phyloP scores from a whole-genome alignment of 1,140 invertebrate species.

The Dinoponera quadriceps region DNA sequence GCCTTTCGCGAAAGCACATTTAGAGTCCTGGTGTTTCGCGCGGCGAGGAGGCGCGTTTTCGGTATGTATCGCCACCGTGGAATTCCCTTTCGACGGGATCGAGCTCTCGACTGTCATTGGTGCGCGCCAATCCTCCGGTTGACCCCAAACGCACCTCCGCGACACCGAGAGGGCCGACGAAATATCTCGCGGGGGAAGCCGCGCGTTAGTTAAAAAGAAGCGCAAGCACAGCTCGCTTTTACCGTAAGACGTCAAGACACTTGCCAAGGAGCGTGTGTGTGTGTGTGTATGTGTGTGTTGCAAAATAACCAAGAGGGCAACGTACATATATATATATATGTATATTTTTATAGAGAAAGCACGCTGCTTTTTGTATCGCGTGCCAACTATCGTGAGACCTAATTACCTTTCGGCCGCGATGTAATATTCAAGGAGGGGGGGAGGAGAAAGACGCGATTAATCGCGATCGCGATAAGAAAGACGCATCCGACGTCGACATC shows the following conservation, averaged over 20 bases:
- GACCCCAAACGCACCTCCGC: background rate
- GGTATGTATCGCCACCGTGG: no score
- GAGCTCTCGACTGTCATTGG: no score
- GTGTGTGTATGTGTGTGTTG: conserved; percentile 34
- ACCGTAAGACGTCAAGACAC: conserved; percentile 64
- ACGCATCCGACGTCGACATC: background rate
- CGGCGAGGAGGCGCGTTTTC: no score
- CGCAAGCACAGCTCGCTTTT: conserved; percentile 56
- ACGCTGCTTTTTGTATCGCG: conserved; percentile 41
- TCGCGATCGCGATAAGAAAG: conserved; percentile 37
- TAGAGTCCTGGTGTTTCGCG: background rate
- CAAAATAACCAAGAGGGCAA: conserved; percentile 53
- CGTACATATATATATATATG: conserved; percentile 24
- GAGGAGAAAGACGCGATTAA: conserved; percentile 4
- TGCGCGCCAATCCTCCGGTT: no score
- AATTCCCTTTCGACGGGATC: no score
- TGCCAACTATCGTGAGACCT: conserved; percentile 30
- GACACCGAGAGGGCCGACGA: conserved; percentile 8
- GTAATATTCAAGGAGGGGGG: conserved; percentile 30
- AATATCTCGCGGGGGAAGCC: conserved; percentile 18
- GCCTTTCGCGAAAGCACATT: background rate
- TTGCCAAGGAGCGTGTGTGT: conserved; percentile 55
- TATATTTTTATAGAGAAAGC: background rate
- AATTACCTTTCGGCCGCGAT: background rate
- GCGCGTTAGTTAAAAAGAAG: conserved; percentile 26